Base-by-base conservation (phyloP, 2,888 invertebrate genomes). In the Cheilosia urbana region DNA sequence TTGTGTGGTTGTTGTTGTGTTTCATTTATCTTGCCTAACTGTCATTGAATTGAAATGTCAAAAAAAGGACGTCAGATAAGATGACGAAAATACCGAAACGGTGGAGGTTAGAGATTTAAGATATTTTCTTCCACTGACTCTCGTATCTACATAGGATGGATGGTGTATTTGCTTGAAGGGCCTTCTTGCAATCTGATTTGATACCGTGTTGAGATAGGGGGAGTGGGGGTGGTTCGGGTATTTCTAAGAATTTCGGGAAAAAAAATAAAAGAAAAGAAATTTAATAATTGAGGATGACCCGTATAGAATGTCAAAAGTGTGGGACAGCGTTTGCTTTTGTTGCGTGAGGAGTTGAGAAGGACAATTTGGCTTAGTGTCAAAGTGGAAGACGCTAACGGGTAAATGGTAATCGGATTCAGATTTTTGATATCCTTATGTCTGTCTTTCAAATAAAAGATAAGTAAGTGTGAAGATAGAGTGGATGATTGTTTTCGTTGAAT, bases 1-100 rank as follows among this genome's bases (percentile, higher is more conserved):
- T 63, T 73, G 53, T 78, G 60, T 58, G 63, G 65, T 81, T 81
- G 62, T 71, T 82, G 71, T 58, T 58, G 51, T 40, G 53, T 60
- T 77, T 77, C 66, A 58, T 78, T 45, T 77, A 40, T 60, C 42
- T 19, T 68, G 24, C 62, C 15, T 51, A 49, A 49, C 30, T 62
- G 66, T 60, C 72, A 82, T 77, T 77, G 77, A 66, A 68, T 66
- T 37, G 55, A 65, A 71, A 81, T 81, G 81, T 81, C 55, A 66
- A 65, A 72, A 76, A 72, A 77, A 66, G 82, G 47, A 80, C 58
- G 62, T 21, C 45, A 53, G 66, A 66, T 66, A 81, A 71, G 76
- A 71, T 65, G 69, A 60, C 76, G 51, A 71, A 76, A 75, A 79
- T 79, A 69, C 75, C 58, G 65, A 71, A 75, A 65, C 73, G 53